A percentile compares a stretch with the other conserved stretches of the same genome.
Evolutionary conservation across 2,888 invertebrate species (phyloP).

Genomic region (Adineta ricciae): DNA sequence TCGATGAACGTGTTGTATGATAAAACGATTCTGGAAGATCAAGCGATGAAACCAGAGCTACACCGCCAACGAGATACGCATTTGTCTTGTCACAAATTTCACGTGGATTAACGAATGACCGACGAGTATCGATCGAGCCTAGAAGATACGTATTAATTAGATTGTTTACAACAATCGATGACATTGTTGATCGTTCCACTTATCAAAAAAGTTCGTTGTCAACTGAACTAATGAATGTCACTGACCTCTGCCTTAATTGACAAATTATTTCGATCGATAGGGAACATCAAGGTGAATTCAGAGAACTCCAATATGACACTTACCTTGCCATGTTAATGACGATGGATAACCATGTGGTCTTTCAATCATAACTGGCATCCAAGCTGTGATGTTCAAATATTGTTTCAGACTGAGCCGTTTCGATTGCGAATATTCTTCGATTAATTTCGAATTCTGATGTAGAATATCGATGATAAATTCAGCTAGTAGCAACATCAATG

Average conservation of each 20-base stretch:
- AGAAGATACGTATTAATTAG: not conserved
- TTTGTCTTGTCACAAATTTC: slow-evolving; percentile 24
- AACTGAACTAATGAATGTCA: too few species aligned
- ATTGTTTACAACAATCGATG: too few species aligned
- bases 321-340: slow-evolving; percentile 29
- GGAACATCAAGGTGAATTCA: not conserved
- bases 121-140: not conserved
- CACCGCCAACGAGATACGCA: slow-evolving; percentile 22
- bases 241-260: too few species aligned
- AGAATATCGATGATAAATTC: slow-evolving; percentile 30
- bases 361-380: slow-evolving; percentile 30
- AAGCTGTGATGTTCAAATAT: slow-evolving; percentile 24
- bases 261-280: too few species aligned
- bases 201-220: too few species aligned
- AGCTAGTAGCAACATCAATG: slow-evolving; percentile 19
- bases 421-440: slow-evolving; percentile 28
- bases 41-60: slow-evolving; percentile 11
- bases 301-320: not conserved
- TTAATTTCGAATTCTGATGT: not conserved
- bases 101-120: slow-evolving; percentile 21
- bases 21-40: slow-evolving; percentile 24
- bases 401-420: slow-evolving; percentile 26
- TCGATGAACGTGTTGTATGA: not conserved
- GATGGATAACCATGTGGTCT: slow-evolving; percentile 27
- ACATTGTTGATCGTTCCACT: too few species aligned